These are phyloP conservation scores for Choristoneura fumiferana DNA, from an alignment of 1,140 invertebrate genomes.

Conservation along the genomic window DNA sequence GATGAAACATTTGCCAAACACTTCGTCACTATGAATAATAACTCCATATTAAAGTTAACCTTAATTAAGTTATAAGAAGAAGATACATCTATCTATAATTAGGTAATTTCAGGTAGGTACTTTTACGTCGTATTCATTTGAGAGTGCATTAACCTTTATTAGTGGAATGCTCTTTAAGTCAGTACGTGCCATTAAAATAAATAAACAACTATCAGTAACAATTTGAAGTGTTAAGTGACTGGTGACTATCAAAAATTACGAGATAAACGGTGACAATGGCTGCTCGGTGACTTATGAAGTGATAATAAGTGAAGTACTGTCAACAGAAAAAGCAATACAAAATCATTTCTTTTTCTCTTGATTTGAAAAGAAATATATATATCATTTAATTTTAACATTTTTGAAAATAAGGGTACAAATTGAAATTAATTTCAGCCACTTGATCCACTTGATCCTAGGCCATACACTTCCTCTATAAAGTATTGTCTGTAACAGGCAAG, in stretches of 20 bases:
- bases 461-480: not conserved
- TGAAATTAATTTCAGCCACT: no score
- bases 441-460: not conserved
- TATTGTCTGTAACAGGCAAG: not conserved
- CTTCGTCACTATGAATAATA: no score
- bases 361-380: no score
- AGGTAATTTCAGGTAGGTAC: conserved; percentile 9
- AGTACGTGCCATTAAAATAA: conserved; percentile 71
- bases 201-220: conserved; percentile 70
- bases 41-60: not conserved
- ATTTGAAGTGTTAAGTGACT: conserved; percentile 76
- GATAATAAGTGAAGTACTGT: conserved; percentile 66
- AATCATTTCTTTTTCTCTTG: not conserved
- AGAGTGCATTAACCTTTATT: conserved; percentile 68
- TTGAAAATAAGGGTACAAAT: no score
- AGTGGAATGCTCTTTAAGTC: conserved; percentile 71
- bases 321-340: conserved; percentile 33
- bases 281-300: conserved; percentile 72
- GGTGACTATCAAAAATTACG: conserved; percentile 75
- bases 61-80: conserved; percentile 9
- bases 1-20: no score
- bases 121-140: conserved; percentile 66
- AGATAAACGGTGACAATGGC: conserved; percentile 68
- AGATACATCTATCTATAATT: conserved; percentile 12
- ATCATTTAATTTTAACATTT: no score